Percentiles rank a stretch among this genome's conserved stretches.
Evolutionary conservation across 1,140 invertebrate species (phyloP).

Genomic region (Helicoverpa armigera): DNA sequence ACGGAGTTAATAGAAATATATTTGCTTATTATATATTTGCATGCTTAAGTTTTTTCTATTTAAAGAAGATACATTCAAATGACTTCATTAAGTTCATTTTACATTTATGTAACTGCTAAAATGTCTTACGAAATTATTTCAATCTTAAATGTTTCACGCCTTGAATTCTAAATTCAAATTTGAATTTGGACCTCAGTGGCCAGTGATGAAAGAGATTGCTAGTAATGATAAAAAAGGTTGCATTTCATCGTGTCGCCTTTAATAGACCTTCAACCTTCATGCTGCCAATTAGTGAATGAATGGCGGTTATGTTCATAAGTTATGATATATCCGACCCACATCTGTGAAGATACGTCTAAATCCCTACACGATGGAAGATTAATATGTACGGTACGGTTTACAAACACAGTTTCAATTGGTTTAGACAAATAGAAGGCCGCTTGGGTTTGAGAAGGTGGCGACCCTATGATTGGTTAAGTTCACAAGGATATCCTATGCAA

Average conservation of each 20-base stretch:
- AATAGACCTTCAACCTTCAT: too few relatives aligned
- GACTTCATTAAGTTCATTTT: too few relatives aligned
- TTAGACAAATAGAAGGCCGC: constrained; percentile 23
- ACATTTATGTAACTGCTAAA: too few relatives aligned
- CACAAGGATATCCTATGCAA: not conserved
- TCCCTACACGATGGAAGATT: constrained; percentile 24
- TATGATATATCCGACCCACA: not conserved
- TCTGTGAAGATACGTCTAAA: not conserved
- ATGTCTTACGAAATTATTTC: too few relatives aligned
- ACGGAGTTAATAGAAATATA: not conserved
- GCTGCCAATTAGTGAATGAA: too few relatives aligned
- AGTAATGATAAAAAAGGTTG: too few relatives aligned
- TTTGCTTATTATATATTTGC: not conserved
- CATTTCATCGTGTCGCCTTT: too few relatives aligned
- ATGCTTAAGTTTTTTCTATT: not conserved
- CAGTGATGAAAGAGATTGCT: too few relatives aligned
- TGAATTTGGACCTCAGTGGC: too few relatives aligned
- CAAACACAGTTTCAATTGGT: constrained; percentile 20
- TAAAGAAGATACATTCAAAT: too few relatives aligned
- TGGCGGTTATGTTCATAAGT: not conserved
- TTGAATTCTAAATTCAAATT: too few relatives aligned
- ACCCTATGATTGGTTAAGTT: constrained; percentile 21
- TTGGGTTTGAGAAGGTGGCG: not conserved
- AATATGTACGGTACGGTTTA: constrained; percentile 13
- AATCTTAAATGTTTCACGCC: too few relatives aligned